These are phyloP conservation scores for Azemiops feae DNA, from an alignment of 2,113 vertebrate species.

Conservation along the genomic window DNA sequence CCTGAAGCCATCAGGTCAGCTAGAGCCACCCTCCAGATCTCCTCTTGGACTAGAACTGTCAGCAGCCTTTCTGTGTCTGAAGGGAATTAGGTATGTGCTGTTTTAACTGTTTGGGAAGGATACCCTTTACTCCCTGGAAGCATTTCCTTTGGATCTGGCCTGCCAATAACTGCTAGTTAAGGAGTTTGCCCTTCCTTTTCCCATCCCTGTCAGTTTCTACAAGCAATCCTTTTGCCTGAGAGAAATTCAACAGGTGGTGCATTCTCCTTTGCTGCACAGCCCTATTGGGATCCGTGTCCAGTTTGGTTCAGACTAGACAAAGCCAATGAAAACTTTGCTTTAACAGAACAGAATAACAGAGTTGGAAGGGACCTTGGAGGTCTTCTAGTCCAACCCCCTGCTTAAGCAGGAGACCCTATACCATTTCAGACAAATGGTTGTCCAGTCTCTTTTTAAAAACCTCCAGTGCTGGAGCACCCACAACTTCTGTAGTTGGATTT, in stretches of 20 bases:
- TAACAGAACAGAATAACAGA: not conserved
- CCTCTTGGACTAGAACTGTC: conserved; percentile 80
- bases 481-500: not conserved
- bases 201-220: not conserved
- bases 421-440: not conserved
- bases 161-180: conserved; percentile 5
- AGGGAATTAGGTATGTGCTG: conserved; percentile 49
- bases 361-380: not conserved
- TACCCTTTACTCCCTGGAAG: conserved; percentile 51
- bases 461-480: not conserved
- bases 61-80: conserved; percentile 64
- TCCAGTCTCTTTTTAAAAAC: not conserved
- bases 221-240: not conserved
- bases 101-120: conserved; percentile 44
- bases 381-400: not conserved
- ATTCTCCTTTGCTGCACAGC: not conserved
- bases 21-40: conserved; percentile 85
- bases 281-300: not conserved
- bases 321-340: not conserved
- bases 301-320: not conserved
- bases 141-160: conserved; percentile 39
- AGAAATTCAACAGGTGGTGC: not conserved
- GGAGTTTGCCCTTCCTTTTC: conserved; percentile 29
- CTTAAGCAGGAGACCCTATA: not conserved
- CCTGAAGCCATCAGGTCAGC: conserved; percentile 70